Conservation (phyloP, 2,797 vertebrate species). For the Pogoniulus pusillus region DNA sequence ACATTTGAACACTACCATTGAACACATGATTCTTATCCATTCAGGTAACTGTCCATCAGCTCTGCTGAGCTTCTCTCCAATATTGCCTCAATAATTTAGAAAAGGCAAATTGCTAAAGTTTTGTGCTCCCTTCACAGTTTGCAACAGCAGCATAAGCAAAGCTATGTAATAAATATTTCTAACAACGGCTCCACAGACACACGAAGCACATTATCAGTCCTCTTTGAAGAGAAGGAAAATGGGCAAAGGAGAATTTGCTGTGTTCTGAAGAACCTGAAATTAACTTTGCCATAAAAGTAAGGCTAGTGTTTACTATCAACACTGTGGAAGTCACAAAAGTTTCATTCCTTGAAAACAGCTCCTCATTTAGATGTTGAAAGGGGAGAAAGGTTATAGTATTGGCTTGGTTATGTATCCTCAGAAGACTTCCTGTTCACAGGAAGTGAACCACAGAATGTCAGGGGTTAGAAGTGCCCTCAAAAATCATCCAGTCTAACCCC, state of each 20-base stretch:
- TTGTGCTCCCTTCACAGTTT: background rate
- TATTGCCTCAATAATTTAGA: background rate
- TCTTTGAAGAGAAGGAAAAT: background rate
- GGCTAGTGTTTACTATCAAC: background rate
- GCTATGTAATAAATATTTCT: background rate
- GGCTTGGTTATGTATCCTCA: background rate
- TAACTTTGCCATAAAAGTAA: background rate
- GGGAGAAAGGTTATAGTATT: background rate
- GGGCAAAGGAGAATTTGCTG: background rate
- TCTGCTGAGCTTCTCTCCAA: background rate
- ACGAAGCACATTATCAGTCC: background rate
- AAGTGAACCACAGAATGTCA: background rate
- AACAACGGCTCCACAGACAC: background rate
- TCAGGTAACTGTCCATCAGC: background rate
- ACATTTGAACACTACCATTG: background rate
- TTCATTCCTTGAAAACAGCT: background rate
- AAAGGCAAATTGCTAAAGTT: background rate
- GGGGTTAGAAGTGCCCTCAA: too few relatives aligned
- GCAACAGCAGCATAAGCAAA: background rate
- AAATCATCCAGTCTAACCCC: too few relatives aligned
- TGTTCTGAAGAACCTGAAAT: background rate
- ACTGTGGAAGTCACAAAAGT: background rate
- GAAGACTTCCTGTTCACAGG: background rate
- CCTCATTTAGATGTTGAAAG: background rate
- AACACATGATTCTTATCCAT: rapidly evolving